Evolutionary conservation across 2,888 invertebrate species (phyloP).

Genomic region (Leptopilina myrica): DNA sequence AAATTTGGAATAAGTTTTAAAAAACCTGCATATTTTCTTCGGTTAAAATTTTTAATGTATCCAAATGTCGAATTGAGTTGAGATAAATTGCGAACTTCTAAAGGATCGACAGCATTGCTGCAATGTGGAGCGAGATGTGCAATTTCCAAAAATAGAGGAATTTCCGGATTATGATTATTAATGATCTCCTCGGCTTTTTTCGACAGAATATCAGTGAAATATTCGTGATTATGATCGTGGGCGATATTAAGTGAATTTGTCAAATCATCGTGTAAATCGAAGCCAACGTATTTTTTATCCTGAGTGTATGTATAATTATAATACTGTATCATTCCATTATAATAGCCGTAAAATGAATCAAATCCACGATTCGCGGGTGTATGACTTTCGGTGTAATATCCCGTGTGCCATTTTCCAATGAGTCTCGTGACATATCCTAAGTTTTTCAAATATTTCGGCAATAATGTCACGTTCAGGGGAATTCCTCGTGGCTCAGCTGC

Average conservation of each 20-base stretch:
- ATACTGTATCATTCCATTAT: constrained; percentile 90
- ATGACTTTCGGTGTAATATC: constrained; percentile 78
- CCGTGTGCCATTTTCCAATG: constrained; percentile 81
- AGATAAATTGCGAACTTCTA: constrained; percentile 83
- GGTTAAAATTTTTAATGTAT: constrained; percentile 82
- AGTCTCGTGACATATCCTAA: constrained; percentile 78
- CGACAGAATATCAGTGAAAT: constrained; percentile 85
- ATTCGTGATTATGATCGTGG: constrained; percentile 77
- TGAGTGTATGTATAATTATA: constrained; percentile 81
- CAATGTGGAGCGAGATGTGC: constrained; percentile 89
- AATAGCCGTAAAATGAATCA: constrained; percentile 90
- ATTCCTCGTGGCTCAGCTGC: constrained; percentile 78
- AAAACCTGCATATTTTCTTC: constrained; percentile 86
- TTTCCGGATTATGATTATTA: constrained; percentile 78
- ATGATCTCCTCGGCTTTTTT: constrained; percentile 83
- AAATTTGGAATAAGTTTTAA: constrained; percentile 21
- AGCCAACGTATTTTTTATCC: constrained; percentile 68
- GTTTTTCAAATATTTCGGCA: constrained; percentile 78
- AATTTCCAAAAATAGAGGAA: constrained; percentile 88
- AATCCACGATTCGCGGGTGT: constrained; percentile 87
- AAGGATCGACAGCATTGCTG: constrained; percentile 82
- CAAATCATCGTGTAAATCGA: constrained; percentile 76
- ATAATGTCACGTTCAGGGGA: constrained; percentile 76
- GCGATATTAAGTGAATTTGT: constrained; percentile 63
- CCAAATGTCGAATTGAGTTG: constrained; percentile 83